These are phyloP conservation scores for Atherix ibis DNA, from an alignment of 2,888 invertebrate genomes.

Conservation along the genomic window DNA sequence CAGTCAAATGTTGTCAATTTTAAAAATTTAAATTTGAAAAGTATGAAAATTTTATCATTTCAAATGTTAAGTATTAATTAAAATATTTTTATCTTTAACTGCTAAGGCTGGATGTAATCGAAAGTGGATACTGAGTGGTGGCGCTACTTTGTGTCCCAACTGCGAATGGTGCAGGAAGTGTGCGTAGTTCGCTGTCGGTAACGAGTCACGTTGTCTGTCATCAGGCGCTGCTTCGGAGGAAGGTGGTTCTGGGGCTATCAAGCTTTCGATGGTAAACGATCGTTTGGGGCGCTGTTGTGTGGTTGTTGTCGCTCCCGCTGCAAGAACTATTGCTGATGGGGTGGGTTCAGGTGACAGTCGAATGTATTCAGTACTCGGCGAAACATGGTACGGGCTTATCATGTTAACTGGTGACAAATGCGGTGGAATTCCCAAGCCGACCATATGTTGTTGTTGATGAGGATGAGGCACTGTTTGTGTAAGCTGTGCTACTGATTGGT, in stretches of 20 bases:
- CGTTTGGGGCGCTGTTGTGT: conserved; percentile 40
- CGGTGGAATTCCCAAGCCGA: neutral
- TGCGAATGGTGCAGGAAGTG: neutral
- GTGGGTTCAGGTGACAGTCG: neutral
- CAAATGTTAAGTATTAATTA: no score
- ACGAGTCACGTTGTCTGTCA: neutral
- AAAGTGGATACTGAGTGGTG: neutral
- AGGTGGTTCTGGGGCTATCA: conserved; percentile 51
- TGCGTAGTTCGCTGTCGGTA: conserved; percentile 3
- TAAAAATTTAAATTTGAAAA: no score
- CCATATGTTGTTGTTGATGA: neutral
- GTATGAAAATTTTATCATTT: no score
- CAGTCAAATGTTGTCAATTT: no score
- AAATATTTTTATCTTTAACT: no score
- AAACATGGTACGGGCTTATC: neutral
- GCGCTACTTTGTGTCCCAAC: conserved; percentile 1
- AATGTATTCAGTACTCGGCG: conserved; percentile 1
- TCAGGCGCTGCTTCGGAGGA: neutral
- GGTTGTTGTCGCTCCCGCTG: no score
- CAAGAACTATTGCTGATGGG: no score
- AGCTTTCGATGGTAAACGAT: conserved; percentile 72
- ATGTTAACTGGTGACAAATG: neutral
- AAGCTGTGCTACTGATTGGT: neutral
- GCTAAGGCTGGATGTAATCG: conserved; percentile 1
- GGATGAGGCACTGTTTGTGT: neutral